Evolutionary conservation across 2,797 vertebrate species (phyloP).

Genomic region (Oryzias sinensis): DNA sequence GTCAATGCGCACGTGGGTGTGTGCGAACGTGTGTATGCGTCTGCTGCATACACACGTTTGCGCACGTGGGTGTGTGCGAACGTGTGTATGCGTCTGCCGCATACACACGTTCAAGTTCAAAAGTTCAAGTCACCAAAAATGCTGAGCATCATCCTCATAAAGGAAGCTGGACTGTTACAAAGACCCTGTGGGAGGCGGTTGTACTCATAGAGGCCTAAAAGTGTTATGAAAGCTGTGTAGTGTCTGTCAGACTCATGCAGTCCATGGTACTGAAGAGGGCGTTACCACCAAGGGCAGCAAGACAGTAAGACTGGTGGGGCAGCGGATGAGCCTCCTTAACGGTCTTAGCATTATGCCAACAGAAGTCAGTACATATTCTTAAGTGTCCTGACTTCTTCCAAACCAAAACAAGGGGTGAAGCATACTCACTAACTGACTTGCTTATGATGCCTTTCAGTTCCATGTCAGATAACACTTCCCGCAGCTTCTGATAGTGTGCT

Average conservation of each 20-base stretch:
- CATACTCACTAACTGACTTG: conserved; percentile 1
- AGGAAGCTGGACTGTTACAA: conserved; percentile 30
- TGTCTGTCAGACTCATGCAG: conserved; percentile 9
- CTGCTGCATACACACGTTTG: too few species aligned
- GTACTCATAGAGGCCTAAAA: conserved; percentile 15
- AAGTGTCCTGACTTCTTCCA: conserved; percentile 10
- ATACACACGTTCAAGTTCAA: conserved; percentile 6
- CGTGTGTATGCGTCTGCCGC: too few species aligned
- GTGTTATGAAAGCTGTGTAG: conserved; percentile 20
- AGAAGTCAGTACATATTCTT: conserved; percentile 9
- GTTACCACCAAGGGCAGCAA: background rate
- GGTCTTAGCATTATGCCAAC: background rate
- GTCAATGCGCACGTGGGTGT: too few species aligned
- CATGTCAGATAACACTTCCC: conserved; percentile 13
- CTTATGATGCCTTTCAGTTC: conserved; percentile 8
- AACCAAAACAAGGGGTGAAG: conserved; percentile 6
- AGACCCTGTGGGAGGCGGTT: conserved; percentile 22
- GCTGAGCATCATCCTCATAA: conserved; percentile 32
- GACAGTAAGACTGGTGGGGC: conserved; percentile 1
- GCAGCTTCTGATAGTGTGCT: background rate
- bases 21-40: too few species aligned
- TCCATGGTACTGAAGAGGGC: background rate
- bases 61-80: too few species aligned
- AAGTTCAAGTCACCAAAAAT: conserved; percentile 35
- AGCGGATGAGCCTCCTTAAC: background rate